A percentile compares a stretch with the other conserved stretches of the same genome.
Evolutionary conservation across 2,797 vertebrate species (phyloP).

Genomic region (Galaxias olidus): DNA sequence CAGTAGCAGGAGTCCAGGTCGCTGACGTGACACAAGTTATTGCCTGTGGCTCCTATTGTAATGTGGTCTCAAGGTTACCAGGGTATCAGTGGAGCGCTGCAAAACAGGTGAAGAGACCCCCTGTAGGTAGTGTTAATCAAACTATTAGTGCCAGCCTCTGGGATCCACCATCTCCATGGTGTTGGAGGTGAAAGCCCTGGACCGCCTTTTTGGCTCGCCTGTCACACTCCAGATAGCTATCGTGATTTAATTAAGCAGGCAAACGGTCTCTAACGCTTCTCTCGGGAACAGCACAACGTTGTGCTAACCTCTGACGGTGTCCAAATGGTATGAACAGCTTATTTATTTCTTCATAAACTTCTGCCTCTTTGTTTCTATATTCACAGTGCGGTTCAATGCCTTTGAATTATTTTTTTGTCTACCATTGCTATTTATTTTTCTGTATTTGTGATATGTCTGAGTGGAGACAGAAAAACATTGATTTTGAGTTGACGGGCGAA

Average conservation of each 20-base stretch:
- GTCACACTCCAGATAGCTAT: slow-evolving; percentile 60
- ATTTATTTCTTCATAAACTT: slow-evolving; percentile 23
- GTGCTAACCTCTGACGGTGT: slow-evolving; percentile 29
- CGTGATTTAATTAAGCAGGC: slow-evolving; percentile 73
- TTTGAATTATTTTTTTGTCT: background rate
- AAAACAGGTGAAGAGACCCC: slow-evolving; percentile 74
- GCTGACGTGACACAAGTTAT: slow-evolving; percentile 41
- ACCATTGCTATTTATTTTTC: background rate
- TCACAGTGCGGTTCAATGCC: slow-evolving; percentile 21
- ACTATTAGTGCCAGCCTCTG: slow-evolving; percentile 73
- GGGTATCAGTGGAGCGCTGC: slow-evolving; percentile 57
- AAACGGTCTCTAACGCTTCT: slow-evolving; percentile 20
- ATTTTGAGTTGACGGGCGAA: background rate
- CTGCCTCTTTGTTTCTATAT: slow-evolving; percentile 15
- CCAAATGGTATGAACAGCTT: slow-evolving; percentile 40
- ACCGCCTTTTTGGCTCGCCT: slow-evolving; percentile 71
- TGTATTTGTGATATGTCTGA: background rate
- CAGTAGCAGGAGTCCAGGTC: slow-evolving; percentile 31
- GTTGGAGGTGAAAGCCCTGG: slow-evolving; percentile 53
- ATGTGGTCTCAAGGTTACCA: slow-evolving; percentile 69
- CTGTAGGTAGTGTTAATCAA: slow-evolving; percentile 76
- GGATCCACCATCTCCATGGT: slow-evolving; percentile 63
- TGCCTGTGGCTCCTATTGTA: slow-evolving; percentile 19
- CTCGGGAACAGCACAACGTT: slow-evolving; percentile 18
- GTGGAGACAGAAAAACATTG: background rate